Percentiles rank a stretch among this genome's conserved stretches.
These are phyloP conservation scores for Caenorhabditis sp. DNA, from an alignment of 2,888 invertebrate species.

Conservation along the genomic window DNA sequence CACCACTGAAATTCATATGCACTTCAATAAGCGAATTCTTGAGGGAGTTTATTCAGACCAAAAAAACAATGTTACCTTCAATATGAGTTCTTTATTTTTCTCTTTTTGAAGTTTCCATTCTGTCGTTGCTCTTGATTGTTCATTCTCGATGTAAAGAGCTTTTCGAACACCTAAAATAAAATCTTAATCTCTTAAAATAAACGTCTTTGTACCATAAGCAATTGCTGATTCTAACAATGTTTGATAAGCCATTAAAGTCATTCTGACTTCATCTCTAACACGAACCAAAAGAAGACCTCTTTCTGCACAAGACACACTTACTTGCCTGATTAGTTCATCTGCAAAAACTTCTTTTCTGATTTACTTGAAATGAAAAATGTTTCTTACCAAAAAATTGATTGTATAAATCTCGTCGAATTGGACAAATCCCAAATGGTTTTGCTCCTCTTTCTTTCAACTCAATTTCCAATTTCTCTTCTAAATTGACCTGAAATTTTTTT, in stretches of 20 bases:
- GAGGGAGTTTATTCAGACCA: no score
- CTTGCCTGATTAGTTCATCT: conserved; percentile 88
- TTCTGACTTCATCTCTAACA: conserved; percentile 91
- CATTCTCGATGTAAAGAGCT: conserved; percentile 88
- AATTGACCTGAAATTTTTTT: conserved; percentile 76
- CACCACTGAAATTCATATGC: no score
- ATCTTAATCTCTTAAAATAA: background rate
- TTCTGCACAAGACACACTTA: conserved; percentile 95
- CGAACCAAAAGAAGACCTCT: conserved; percentile 89
- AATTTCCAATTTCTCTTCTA: conserved; percentile 93
- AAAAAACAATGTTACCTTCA: no score
- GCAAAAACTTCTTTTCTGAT: no score
- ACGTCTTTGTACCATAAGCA: conserved; percentile 78
- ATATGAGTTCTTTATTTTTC: conserved; percentile 43
- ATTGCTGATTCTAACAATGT: conserved; percentile 95
- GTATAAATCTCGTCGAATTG: conserved; percentile 62
- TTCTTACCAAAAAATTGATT: conserved; percentile 63
- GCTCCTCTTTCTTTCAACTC: conserved; percentile 89
- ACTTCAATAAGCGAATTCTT: no score
- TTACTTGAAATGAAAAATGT: background rate
- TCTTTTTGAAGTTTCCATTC: conserved; percentile 50
- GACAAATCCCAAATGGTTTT: conserved; percentile 66
- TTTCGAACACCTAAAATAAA: conserved; percentile 80
- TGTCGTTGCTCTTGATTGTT: conserved; percentile 57
- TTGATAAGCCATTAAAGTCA: conserved; percentile 95